phyloP scores from a whole-genome alignment of 2,888 invertebrate species.

The Xylocampa areola region DNA sequence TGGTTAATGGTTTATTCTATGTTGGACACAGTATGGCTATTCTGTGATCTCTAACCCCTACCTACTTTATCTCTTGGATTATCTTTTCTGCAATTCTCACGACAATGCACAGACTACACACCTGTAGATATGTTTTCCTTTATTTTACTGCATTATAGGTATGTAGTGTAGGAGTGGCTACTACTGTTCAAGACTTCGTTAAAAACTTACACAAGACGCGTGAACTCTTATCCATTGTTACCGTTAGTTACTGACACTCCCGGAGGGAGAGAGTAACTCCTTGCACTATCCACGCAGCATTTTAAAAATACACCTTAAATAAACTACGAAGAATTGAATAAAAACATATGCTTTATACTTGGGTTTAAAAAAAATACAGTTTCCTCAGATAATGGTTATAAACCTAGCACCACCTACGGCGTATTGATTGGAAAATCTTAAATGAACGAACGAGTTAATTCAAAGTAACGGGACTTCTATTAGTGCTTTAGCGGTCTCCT shows the following conservation, averaged over 20 bases:
- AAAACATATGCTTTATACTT: no score
- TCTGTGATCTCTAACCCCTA: no score
- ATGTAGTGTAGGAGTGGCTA: not conserved
- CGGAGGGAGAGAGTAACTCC: not conserved
- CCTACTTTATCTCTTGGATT: no score
- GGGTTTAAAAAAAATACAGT: no score
- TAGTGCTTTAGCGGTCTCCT: constrained; percentile 55
- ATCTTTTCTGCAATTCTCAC: no score
- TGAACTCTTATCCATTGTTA: constrained; percentile 14
- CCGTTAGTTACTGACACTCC: constrained; percentile 5
- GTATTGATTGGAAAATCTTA: constrained; percentile 32
- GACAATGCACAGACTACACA: no score
- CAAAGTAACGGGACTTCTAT: constrained; percentile 53
- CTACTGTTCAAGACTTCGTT: constrained; percentile 7
- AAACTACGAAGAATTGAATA: constrained; percentile 21
- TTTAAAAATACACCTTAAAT: not conserved
- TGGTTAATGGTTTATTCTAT: no score
- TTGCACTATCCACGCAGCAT: not conserved
- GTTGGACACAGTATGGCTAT: no score
- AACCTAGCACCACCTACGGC: constrained; percentile 1
- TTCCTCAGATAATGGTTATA: no score
- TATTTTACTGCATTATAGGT: not conserved
- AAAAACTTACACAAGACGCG: constrained; percentile 4
- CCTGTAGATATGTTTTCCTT: no score
- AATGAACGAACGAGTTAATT: constrained; percentile 29